Conservation (phyloP, 1,140 invertebrate species). For the Amyelois transitella region DNA sequence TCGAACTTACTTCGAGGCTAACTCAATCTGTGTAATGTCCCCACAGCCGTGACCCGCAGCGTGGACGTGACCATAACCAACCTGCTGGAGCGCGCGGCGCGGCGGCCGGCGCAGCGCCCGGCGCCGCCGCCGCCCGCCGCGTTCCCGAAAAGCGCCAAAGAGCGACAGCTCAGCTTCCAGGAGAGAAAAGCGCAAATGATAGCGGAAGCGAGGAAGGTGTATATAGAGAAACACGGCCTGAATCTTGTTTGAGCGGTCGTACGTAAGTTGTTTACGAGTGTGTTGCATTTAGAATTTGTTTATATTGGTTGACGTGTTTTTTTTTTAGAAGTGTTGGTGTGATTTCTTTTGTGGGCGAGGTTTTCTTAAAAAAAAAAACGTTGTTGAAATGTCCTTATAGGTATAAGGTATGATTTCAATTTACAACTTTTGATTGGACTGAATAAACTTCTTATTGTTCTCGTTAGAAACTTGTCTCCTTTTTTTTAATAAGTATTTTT, state of each 20-base stretch:
- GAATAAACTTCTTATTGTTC: no score
- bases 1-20: background rate
- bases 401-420: no score
- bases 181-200: slow-evolving; percentile 87
- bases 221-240: slow-evolving; percentile 86
- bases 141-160: slow-evolving; percentile 79
- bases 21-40: no score
- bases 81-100: slow-evolving; percentile 83
- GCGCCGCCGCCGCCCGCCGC: slow-evolving; percentile 23
- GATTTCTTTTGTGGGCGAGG: no score
- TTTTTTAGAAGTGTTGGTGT: no score
- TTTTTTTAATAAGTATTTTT: no score
- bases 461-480: no score
- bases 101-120: slow-evolving; percentile 17
- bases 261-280: background rate
- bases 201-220: slow-evolving; percentile 83
- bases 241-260: slow-evolving; percentile 31
- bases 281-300: background rate
- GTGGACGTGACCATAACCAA: slow-evolving; percentile 88
- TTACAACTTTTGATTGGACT: no score
- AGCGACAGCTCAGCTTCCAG: slow-evolving; percentile 73
- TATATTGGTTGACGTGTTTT: no score
- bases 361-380: no score
- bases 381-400: no score
- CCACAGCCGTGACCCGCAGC: slow-evolving; percentile 83